Evolutionary conservation across 37 sponge, comb jelly and placozoan species (phyloP).

Genomic region (Amphimedon queenslandica): DNA sequence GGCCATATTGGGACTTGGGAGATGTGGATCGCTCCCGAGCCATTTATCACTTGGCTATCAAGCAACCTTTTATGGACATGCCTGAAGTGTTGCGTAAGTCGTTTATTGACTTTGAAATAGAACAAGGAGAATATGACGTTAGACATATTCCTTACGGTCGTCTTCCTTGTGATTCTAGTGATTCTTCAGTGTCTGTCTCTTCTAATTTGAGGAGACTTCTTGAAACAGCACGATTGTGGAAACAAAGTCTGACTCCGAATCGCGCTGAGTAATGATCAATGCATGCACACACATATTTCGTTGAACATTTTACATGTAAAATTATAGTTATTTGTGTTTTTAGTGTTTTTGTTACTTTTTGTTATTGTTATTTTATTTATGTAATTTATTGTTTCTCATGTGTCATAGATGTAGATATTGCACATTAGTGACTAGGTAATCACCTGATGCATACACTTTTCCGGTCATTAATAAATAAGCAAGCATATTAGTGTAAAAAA

Average conservation of each 20-base stretch:
- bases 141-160: conserved; percentile 73
- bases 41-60: conserved; percentile 90
- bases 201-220: conserved; percentile 90
- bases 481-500: too few species aligned
- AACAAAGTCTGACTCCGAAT: conserved; percentile 26
- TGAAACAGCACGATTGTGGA: conserved; percentile 94
- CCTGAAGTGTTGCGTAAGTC: conserved; percentile 98
- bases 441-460: too few species aligned
- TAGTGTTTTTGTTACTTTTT: too few species aligned
- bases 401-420: too few species aligned
- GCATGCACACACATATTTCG: too few species aligned
- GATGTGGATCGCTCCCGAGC: conserved; percentile 88
- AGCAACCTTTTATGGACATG: conserved; percentile 93
- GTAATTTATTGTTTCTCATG: too few species aligned
- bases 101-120: conserved; percentile 96
- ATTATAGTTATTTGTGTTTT: too few species aligned
- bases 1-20: conserved; percentile 85
- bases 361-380: too few species aligned
- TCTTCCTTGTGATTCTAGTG: conserved; percentile 91
- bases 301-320: too few species aligned
- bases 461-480: too few species aligned
- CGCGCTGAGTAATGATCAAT: too few species aligned
- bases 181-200: conserved; percentile 57
- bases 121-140: conserved; percentile 75
- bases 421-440: too few species aligned